Base-by-base conservation (phyloP, 2,113 vertebrate species). In the Suncus etruscus region DNA sequence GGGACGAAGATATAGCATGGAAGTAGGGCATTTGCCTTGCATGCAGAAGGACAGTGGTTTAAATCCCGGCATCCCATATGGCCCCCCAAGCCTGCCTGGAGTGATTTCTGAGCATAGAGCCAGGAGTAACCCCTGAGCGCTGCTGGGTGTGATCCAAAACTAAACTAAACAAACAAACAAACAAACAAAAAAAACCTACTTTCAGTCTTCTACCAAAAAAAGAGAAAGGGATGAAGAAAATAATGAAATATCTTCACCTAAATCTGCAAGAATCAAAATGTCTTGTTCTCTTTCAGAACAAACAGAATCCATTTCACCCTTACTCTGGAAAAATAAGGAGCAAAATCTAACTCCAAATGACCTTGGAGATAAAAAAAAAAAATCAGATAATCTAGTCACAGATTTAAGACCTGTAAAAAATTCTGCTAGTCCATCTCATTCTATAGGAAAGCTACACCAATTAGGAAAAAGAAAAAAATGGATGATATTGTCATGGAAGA, bases 391-490 rank as follows among this genome's bases (percentile, higher is more conserved):
- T 70, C 48, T 76, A 2, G 45, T 86, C 86, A 80, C 65, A 92
- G 16, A 72, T 89, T 8, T n/a, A 54, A 91, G 91, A 48, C 11
- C 32, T 39, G 31, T 45, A 25, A 91, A 94, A 86, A 83, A 5
- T 70, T 47, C 25, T 76, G 93, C 75, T 31, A 47, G 1, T 90
- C 76, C 88, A 69, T 81, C 39, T 73, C 61, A 80, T 83, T 80
- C 58, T 70, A 29, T 31, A 87, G 97, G 97, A 96, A 96, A 95
- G 29, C 73, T n/a, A 10, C 79, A 11, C 45, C n/a, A n/a, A n/a
- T 82, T 90, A 66, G 97, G 95, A 87, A 99, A 99, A 95, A 99
- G 98, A 96, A 99, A 99, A 95, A 98, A 82, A 95, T 98, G 45
- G 97, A 97, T 58, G 92, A 96, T 88, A 66, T 94, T 11, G 48